Evolutionary conservation across 2,888 invertebrate species (phyloP), one percentile per base, ranked within the genome.

Genomic region (Drosophila putrida): DNA sequence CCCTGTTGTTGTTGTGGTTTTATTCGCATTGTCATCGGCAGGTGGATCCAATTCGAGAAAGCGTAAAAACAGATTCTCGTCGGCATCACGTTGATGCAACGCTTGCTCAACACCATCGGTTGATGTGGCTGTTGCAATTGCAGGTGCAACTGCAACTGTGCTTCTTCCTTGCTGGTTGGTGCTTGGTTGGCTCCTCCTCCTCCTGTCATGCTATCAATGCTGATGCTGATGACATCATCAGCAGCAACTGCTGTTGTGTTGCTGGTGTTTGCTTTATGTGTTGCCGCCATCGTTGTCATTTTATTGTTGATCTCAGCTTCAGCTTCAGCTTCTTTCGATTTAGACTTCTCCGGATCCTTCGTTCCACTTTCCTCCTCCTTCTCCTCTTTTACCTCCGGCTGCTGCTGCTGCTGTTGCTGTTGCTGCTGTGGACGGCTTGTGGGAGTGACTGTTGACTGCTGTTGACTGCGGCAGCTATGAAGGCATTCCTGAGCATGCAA

Each of bases 31-130:
- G n/a, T 72, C 78, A 62, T 90, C 90, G 49, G 79, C 68, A 5
- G 84, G 84, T 0, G 96, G 96, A 92, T 97, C 97, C 78, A 97
- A 93, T 92, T 97, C 97, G 88, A 97, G 93, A 91, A 97, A 96
- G 64, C 96, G 92, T 53, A 96, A 93, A 91, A 96, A 96, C 51
- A 96, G 92, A 91, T 96, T 95, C 91, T 96, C 96, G 82, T 96
- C 96, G 9, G 96, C 96, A 82, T 95, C 95, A 4, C 94, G 92
- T 81, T 95, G 95, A 50, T 93, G 92, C 43, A 95, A 90, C 0
- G 94, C 94, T 92, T 95, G 93, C 80, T 94, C 91, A 93, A 84
- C 64, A 90, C 86, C 82, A 93, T 92, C 13, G 86, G 86, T 39
- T 82, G 82, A 10, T 77, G 80, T 0, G 28, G 51, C 1, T 44